phyloP scores from a whole-genome alignment of 2,113 vertebrate species.

The Theristicus caerulescens region DNA sequence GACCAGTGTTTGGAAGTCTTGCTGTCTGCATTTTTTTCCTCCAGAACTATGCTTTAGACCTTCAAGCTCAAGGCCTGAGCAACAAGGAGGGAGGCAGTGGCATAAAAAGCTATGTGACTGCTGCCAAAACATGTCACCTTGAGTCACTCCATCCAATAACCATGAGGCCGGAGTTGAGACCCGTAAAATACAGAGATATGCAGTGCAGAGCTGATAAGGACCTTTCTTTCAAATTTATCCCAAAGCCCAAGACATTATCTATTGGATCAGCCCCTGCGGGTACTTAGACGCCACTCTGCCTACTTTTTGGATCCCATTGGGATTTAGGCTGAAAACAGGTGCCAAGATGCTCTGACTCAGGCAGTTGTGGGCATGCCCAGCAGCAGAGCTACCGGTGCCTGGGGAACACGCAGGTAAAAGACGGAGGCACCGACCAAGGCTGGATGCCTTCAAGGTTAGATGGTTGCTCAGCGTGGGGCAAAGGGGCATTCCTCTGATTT shows the following conservation, averaged over 20 bases:
- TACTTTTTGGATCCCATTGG: conserved; percentile 36
- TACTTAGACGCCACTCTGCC: conserved; percentile 58
- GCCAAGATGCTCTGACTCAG: conserved; percentile 59
- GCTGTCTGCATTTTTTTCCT: neutral
- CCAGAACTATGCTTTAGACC: neutral
- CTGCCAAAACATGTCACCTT: neutral
- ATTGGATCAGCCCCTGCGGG: conserved; percentile 7
- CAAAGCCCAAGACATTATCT: conserved; percentile 36
- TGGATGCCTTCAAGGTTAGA: neutral
- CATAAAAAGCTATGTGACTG: neutral
- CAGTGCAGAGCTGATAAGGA: neutral
- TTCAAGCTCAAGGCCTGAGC: neutral
- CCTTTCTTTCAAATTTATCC: conserved; percentile 33
- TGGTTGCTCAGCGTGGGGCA: neutral
- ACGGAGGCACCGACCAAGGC: accelerated
- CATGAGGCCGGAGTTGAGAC: neutral
- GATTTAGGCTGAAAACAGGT: conserved; percentile 21
- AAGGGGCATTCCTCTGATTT: neutral
- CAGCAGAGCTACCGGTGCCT: neutral
- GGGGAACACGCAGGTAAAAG: neutral
- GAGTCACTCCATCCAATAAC: neutral
- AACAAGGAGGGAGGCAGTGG: neutral
- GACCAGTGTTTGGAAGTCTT: neutral
- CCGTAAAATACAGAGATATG: neutral
- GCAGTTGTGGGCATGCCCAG: conserved; percentile 37